phyloP scores from a whole-genome alignment of 2,888 invertebrate species.

The Leistus spinibarbis region DNA sequence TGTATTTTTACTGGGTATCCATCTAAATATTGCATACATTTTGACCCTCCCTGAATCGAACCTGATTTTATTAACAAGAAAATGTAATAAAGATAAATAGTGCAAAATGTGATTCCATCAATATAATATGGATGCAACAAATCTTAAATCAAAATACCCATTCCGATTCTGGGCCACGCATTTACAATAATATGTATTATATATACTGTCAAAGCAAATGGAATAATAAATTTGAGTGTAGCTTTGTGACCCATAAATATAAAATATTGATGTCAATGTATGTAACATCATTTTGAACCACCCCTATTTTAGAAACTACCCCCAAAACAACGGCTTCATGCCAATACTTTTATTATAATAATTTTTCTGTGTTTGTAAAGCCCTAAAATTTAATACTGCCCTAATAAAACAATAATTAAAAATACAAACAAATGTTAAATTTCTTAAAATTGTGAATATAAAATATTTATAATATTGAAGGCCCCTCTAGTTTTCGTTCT shows the following conservation, averaged over 20 bases:
- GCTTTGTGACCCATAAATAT: conserved; percentile 12
- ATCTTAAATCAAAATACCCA: background rate
- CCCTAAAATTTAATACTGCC: too few relatives aligned
- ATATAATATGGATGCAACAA: background rate
- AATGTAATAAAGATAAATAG: background rate
- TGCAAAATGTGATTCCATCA: background rate
- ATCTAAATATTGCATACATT: too few relatives aligned
- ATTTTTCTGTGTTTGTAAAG: too few relatives aligned
- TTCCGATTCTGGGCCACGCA: background rate
- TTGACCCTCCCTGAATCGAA: too few relatives aligned
- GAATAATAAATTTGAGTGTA: conserved; percentile 24
- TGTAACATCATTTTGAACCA: conserved; percentile 13
- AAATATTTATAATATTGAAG: background rate
- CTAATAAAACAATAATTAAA: too few relatives aligned
- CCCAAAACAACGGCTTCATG: background rate
- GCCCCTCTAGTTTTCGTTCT: background rate
- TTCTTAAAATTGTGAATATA: background rate
- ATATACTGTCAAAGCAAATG: background rate
- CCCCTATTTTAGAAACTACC: background rate
- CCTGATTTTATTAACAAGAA: too few relatives aligned
- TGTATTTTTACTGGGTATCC: too few relatives aligned
- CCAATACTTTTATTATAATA: background rate
- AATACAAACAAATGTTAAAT: background rate
- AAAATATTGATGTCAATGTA: conserved; percentile 25
- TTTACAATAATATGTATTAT: background rate